A percentile compares a stretch with the other conserved stretches of the same genome.
These are phyloP conservation scores for Chamaetylas fuelleborni DNA, from an alignment of 2,113 vertebrate genomes.

Conservation along the genomic window DNA sequence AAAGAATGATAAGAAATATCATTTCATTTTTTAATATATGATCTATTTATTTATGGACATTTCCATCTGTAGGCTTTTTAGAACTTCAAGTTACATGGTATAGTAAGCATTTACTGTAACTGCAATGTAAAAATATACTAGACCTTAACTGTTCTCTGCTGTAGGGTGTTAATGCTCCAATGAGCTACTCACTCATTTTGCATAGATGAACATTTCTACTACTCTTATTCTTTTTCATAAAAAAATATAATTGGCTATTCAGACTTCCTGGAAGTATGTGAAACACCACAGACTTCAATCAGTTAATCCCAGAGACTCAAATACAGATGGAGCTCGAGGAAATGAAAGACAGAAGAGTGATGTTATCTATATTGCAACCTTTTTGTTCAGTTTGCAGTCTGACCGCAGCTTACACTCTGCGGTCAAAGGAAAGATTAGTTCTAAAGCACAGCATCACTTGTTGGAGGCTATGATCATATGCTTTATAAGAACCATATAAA, in stretches of 20 bases:
- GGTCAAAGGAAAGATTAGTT: conserved; percentile 11
- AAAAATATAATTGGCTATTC: conserved; percentile 28
- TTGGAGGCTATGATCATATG: background rate
- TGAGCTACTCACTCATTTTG: background rate
- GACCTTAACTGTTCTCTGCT: background rate
- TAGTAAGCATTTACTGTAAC: background rate
- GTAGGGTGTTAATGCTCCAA: background rate
- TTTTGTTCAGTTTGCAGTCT: conserved; percentile 22
- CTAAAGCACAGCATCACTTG: conserved; percentile 35
- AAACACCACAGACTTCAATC: conserved; percentile 14
- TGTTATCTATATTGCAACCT: background rate
- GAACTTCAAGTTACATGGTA: background rate
- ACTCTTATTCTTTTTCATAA: background rate
- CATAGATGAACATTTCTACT: background rate
- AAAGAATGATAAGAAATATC: background rate
- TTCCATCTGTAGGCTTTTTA: background rate
- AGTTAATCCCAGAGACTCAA: background rate
- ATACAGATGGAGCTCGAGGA: background rate
- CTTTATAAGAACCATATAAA: background rate
- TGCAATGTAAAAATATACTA: background rate
- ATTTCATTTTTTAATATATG: background rate
- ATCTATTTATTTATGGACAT: background rate
- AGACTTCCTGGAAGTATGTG: background rate
- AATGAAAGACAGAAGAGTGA: background rate
- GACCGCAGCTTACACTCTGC: background rate